Evolutionary conservation across 2,888 invertebrate genomes (phyloP).

Genomic region (Lamellibrachia columna): DNA sequence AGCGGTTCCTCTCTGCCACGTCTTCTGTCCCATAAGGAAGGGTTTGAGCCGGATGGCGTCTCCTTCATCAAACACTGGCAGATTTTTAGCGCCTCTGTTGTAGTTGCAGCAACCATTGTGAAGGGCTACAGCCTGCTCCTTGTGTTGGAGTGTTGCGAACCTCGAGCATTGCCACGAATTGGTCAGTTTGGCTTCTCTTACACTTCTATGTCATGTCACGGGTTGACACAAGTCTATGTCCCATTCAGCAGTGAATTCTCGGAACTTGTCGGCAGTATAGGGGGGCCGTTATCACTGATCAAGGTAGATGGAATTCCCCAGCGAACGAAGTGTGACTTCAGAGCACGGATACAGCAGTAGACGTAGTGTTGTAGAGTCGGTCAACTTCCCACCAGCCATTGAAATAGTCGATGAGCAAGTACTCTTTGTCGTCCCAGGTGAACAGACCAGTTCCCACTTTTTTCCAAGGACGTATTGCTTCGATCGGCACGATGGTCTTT

Average conservation of each 20-base stretch:
- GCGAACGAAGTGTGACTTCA: too few relatives aligned
- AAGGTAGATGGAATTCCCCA: too few relatives aligned
- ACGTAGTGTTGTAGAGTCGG: too few relatives aligned
- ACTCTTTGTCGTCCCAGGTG: not conserved
- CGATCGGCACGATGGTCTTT: not conserved
- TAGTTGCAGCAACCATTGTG: not conserved
- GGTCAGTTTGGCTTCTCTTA: not conserved
- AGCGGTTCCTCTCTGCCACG: too few relatives aligned
- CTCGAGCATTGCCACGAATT: not conserved
- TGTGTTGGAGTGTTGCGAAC: not conserved
- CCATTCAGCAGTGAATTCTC: too few relatives aligned
- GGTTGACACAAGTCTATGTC: too few relatives aligned
- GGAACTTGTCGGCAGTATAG: too few relatives aligned
- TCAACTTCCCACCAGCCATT: too few relatives aligned
- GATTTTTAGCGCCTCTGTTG: conserved; percentile 16
- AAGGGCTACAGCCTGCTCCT: not conserved
- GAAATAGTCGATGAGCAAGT: not conserved
- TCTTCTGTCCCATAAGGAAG: not conserved
- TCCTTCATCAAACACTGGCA: conserved; percentile 20
- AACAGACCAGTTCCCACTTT: not conserved
- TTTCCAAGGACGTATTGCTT: not conserved
- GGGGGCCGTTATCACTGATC: too few relatives aligned
- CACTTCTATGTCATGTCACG: not conserved
- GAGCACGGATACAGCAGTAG: too few relatives aligned
- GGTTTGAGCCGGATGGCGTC: conserved; percentile 23